These are phyloP conservation scores for Plectrocnemia conspersa DNA, from an alignment of 1,140 invertebrate species.

Conservation along the genomic window DNA sequence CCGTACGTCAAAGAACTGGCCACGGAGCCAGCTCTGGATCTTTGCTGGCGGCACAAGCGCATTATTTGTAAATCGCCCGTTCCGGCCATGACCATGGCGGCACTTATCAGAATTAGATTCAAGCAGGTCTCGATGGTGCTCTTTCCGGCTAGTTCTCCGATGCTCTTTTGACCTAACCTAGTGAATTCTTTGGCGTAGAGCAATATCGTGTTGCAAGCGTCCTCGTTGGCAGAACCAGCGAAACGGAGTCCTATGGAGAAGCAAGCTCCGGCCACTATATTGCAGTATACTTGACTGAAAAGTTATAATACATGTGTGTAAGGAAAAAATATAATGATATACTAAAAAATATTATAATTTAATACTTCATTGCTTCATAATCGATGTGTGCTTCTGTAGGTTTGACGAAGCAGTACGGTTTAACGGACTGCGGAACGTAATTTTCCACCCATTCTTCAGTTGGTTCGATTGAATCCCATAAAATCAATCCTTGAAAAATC, in stretches of 20 bases:
- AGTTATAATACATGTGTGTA: conserved; percentile 13
- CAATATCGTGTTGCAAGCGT: conserved; percentile 72
- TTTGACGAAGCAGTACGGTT: conserved; percentile 64
- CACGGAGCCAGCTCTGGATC: conserved; percentile 63
- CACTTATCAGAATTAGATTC: conserved; percentile 74
- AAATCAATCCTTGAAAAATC: conserved; percentile 58
- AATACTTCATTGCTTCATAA: conserved; percentile 93
- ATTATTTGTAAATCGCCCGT: conserved; percentile 86
- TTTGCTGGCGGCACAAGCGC: conserved; percentile 77
- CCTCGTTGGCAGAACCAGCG: conserved; percentile 83
- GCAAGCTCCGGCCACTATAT: conserved; percentile 90
- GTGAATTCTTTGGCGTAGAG: conserved; percentile 66
- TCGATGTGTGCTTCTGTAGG: conserved; percentile 70
- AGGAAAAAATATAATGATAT: conserved; percentile 1
- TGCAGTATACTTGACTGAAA: conserved; percentile 90
- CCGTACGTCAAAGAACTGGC: conserved; percentile 77
- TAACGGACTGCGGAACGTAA: conserved; percentile 74
- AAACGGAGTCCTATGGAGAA: conserved; percentile 91
- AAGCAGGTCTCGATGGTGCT: conserved; percentile 86
- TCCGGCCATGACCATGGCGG: conserved; percentile 89
- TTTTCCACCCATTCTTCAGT: conserved; percentile 78
- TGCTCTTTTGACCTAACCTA: conserved; percentile 54
- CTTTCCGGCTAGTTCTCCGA: conserved; percentile 83
- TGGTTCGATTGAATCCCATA: conserved; percentile 83
- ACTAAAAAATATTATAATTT: conserved; percentile 14